phyloP scores from a whole-genome alignment of 35 echinoderm and acorn worm species.

The Ptychodera flava region DNA sequence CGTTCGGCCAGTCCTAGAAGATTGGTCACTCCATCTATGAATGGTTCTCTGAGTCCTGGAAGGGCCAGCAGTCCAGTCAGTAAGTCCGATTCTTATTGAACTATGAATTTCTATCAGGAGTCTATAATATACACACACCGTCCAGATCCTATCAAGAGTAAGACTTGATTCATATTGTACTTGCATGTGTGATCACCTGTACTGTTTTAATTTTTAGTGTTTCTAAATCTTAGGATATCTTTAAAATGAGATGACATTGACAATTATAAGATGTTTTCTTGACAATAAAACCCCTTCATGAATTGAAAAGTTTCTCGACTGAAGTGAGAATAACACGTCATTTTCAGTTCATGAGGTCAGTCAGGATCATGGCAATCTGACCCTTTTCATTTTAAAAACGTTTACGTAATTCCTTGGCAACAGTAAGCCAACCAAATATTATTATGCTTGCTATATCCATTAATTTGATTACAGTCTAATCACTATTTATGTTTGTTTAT shows the following conservation, averaged over 20 bases:
- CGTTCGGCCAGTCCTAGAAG: slow-evolving; percentile 72
- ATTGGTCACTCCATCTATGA: neutral
- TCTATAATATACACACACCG: neutral
- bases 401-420: neutral
- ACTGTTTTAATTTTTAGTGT: too few species aligned
- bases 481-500: neutral
- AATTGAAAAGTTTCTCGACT: too few species aligned
- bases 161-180: too few species aligned
- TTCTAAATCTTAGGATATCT: neutral
- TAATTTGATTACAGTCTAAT: neutral
- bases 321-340: too few species aligned
- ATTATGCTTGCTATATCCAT: too few species aligned
- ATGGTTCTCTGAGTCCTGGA: neutral
- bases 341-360: too few species aligned
- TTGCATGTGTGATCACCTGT: too few species aligned
- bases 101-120: neutral
- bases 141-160: too few species aligned
- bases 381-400: neutral
- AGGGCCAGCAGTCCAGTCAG: neutral
- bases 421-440: neutral
- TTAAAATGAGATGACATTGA: neutral
- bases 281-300: too few species aligned
- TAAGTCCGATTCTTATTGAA: neutral
- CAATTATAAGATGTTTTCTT: neutral
- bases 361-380: neutral